Evolutionary conservation across 2,888 invertebrate genomes (phyloP).

Genomic region (Nomada goodeniana): DNA sequence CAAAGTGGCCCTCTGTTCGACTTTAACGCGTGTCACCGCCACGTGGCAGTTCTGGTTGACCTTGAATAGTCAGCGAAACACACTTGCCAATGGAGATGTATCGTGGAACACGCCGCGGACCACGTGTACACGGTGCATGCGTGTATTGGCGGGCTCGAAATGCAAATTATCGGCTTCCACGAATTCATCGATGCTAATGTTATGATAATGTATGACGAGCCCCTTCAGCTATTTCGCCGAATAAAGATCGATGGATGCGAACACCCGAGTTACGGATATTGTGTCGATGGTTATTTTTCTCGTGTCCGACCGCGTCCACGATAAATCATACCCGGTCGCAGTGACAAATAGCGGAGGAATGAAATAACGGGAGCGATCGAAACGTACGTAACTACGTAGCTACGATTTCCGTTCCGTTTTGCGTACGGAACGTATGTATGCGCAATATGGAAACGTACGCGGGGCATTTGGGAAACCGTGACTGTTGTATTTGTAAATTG

Average conservation of each 20-base stretch:
- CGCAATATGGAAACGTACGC: neutral
- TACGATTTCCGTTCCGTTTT: neutral
- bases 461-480: neutral
- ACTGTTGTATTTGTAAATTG: neutral
- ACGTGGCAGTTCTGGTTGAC: slow-evolving; percentile 67
- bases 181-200: slow-evolving; percentile 73
- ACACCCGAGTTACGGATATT: slow-evolving; percentile 46
- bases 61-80: slow-evolving; percentile 68
- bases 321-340: slow-evolving; percentile 13
- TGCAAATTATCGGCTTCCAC: slow-evolving; percentile 71
- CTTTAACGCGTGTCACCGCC: slow-evolving; percentile 67
- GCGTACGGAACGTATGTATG: neutral
- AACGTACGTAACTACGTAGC: neutral
- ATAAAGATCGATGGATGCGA: slow-evolving; percentile 68
- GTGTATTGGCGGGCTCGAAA: slow-evolving; percentile 56
- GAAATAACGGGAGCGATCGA: slow-evolving; percentile 8
- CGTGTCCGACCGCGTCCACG: neutral
- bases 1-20: slow-evolving; percentile 41
- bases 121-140: slow-evolving; percentile 7
- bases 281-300: neutral
- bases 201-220: slow-evolving; percentile 70
- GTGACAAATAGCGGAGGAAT: slow-evolving; percentile 21
- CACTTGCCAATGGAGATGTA: slow-evolving; percentile 66
- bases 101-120: slow-evolving; percentile 41
- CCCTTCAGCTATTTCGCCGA: slow-evolving; percentile 53